Percentiles rank a stretch among this genome's conserved stretches.
These are phyloP conservation scores for Channa maculata DNA, from an alignment of 2,113 vertebrate species.

Conservation along the genomic window DNA sequence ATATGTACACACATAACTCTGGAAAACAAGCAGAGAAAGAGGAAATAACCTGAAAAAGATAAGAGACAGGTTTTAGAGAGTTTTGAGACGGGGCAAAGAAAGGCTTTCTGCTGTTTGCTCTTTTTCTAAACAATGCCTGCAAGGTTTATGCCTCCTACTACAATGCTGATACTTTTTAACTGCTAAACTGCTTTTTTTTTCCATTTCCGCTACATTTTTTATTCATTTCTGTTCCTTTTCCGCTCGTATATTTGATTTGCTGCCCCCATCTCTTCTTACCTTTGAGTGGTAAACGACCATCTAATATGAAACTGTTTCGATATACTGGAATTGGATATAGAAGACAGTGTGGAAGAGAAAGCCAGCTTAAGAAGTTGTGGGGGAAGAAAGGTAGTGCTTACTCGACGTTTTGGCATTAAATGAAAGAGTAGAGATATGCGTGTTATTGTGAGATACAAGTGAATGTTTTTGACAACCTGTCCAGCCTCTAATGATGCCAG, in stretches of 20 bases:
- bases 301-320: conserved; percentile 45
- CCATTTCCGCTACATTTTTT: conserved; percentile 28
- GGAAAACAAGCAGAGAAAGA: conserved; percentile 16
- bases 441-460: conserved; percentile 64
- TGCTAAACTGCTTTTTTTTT: conserved; percentile 34
- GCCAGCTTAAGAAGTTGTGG: conserved; percentile 47
- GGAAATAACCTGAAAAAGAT: conserved; percentile 23
- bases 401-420: conserved; percentile 70
- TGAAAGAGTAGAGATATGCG: conserved; percentile 60
- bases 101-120: conserved; percentile 46
- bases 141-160: conserved; percentile 40
- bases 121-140: conserved; percentile 29
- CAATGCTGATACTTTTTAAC: conserved; percentile 29
- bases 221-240: conserved; percentile 17
- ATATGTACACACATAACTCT: conserved; percentile 5
- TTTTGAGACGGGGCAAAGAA: conserved; percentile 42
- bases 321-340: conserved; percentile 49
- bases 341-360: conserved; percentile 37
- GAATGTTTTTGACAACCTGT: conserved; percentile 77
- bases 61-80: conserved; percentile 12
- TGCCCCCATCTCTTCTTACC: conserved; percentile 40
- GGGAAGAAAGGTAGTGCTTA: conserved; percentile 65
- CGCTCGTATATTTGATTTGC: conserved; percentile 49
- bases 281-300: conserved; percentile 36
- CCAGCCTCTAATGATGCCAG: conserved; percentile 69